Base-by-base conservation (phyloP, 2,113 vertebrate species). In the Fukomys damarensis region DNA sequence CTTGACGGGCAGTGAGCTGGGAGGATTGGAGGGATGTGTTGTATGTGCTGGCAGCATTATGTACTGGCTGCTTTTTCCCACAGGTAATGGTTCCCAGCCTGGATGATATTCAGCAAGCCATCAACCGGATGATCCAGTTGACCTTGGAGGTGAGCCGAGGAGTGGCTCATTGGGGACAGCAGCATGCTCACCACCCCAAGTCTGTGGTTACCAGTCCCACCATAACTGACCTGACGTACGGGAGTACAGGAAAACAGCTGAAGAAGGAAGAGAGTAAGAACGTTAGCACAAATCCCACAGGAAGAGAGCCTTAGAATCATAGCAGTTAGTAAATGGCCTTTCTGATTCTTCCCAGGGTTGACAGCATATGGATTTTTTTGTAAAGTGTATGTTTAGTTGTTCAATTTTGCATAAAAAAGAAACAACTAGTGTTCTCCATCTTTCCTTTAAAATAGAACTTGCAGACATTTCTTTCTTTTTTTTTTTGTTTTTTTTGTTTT, bases 1-100 rank as follows among this genome's bases (percentile, higher is more conserved):
- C 56, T 24, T 43, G 8, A 10, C 30, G 49, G 24, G 46, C 17
- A 7, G 0, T 0, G 24, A n/a, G 20, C 35, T 20, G 35, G 16
- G n/a, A 52, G 70, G 82, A 5, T n/a, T 24, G 14, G 76, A 68
- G 32, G 28, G 35, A 5, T 30, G 2, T 32, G 7, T 6, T 9
- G 3, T 32, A 3, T 26, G 32, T n/a, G 2, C 46, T 22, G 19
- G 20, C 12, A 19, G 35, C 22, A 26, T 49, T 16, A 38, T 14
- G 1, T 22, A 7, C 22, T 38, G 24, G 20, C 68, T 93, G 52
- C 22, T 98, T 32, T 96, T 97, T 96, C n/a, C 58, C 77, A 70
- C 86, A 99, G 99, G 98, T 99, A 2, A 99, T 99, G 65, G 90
- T 98, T 91, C 99, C 99, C 56, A 99, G 98, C 96, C 97, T 99